phyloP scores from a whole-genome alignment of 1,140 invertebrate genomes.

The Drosophila melanogaster region Release_6_plus_ISO1_MT NC_004354.4:7595501-7596000 shows the following conservation, averaged over 20 bases:
- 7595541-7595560: slow-evolving; percentile 21
- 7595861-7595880: slow-evolving; percentile 44
- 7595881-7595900: slow-evolving; percentile 13
- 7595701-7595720: slow-evolving; percentile 39
- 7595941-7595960: slow-evolving; percentile 63
- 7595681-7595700: slow-evolving; percentile 44
- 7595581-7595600: slow-evolving; percentile 1
- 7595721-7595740: not conserved
- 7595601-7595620: slow-evolving; percentile 24
- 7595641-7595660: slow-evolving; percentile 28
- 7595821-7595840: slow-evolving; percentile 65
- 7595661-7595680: not conserved
- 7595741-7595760: not conserved
- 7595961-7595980: slow-evolving; percentile 57
- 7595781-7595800: slow-evolving; percentile 40
- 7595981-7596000: slow-evolving; percentile 60
- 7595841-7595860: slow-evolving; percentile 14
- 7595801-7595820: slow-evolving; percentile 24
- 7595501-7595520: not conserved
- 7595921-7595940: slow-evolving; percentile 38
- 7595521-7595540: not conserved
- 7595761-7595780: slow-evolving; percentile 1
- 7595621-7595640: slow-evolving; percentile 40
- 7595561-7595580: slow-evolving; percentile 4
- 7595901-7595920: slow-evolving; percentile 29